Conservation (phyloP, 1,140 invertebrate genomes). For the Leptoteleia sp. region DNA sequence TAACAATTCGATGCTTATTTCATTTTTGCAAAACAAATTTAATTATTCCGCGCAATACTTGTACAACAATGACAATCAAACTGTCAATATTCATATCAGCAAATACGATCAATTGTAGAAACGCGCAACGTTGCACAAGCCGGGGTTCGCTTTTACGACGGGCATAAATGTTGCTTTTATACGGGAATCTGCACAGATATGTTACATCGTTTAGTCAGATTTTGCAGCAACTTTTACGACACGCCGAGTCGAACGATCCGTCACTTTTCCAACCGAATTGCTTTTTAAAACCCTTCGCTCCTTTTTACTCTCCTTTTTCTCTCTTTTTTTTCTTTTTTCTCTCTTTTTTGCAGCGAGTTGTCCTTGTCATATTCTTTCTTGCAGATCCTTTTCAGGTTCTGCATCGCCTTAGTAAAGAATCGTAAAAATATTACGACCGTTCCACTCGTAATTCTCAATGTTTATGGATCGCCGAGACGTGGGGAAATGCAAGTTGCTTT, state of each 20-base stretch:
- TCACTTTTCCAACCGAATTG: slow-evolving; percentile 69
- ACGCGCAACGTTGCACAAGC: too few species aligned
- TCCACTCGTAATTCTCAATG: slow-evolving; percentile 26
- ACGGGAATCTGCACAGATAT: slow-evolving; percentile 19
- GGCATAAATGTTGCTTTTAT: slow-evolving; percentile 32
- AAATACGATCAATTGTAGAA: too few species aligned
- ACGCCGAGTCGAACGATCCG: slow-evolving; percentile 73
- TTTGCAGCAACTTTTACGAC: slow-evolving; percentile 71
- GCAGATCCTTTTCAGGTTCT: slow-evolving; percentile 28
- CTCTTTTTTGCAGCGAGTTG: slow-evolving; percentile 1
- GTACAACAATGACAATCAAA: too few species aligned
- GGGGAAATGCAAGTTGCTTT: slow-evolving; percentile 21
- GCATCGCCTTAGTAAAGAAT: slow-evolving; percentile 34
- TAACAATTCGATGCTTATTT: too few species aligned
- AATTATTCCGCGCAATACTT: too few species aligned
- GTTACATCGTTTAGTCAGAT: slow-evolving; percentile 45
- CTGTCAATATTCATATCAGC: too few species aligned
- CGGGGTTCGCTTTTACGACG: slow-evolving; percentile 36
- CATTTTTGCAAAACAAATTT: too few species aligned
- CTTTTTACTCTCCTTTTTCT: too few species aligned
- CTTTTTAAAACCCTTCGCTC: slow-evolving; percentile 52
- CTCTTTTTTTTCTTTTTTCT: too few species aligned
- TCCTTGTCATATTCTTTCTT: slow-evolving; percentile 5
- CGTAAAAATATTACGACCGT: slow-evolving; percentile 66
- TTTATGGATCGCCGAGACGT: slow-evolving; percentile 47